phyloP scores from a whole-genome alignment of 2,888 invertebrate genomes.

The Sthenelais limicola region DNA sequence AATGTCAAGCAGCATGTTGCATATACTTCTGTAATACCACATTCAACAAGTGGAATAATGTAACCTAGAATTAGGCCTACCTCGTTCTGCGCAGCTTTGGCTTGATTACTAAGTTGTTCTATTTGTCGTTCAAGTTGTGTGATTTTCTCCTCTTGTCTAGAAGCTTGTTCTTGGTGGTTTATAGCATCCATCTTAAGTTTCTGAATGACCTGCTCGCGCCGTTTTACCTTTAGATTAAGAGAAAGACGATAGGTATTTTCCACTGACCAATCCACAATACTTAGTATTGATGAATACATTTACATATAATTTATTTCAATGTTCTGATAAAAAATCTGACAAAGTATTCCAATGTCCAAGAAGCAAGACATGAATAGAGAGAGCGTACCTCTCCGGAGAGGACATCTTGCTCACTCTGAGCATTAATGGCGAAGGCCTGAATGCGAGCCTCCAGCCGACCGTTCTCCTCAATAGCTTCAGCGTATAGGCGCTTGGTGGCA shows the following conservation, averaged over 20 bases:
- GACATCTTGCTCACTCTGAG: slow-evolving; percentile 69
- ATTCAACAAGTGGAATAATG: too few relatives aligned
- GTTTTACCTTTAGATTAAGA: slow-evolving; percentile 59
- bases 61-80: too few relatives aligned
- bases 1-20: too few relatives aligned
- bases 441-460: slow-evolving; percentile 69
- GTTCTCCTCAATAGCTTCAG: slow-evolving; percentile 68
- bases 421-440: slow-evolving; percentile 69
- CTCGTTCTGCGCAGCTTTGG: slow-evolving; percentile 61
- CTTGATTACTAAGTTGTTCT: slow-evolving; percentile 61
- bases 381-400: slow-evolving; percentile 64
- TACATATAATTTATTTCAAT: neutral
- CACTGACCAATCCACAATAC: too few relatives aligned
- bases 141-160: slow-evolving; percentile 66
- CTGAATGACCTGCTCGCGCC: slow-evolving; percentile 66
- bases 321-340: neutral
- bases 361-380: neutral
- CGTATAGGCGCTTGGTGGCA: slow-evolving; percentile 62
- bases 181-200: slow-evolving; percentile 65
- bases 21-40: too few relatives aligned
- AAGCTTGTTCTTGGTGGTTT: slow-evolving; percentile 62
- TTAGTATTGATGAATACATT: neutral
- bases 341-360: neutral
- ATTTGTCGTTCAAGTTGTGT: slow-evolving; percentile 62
- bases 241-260: too few relatives aligned